Base-by-base conservation (phyloP, 2,113 vertebrate species). In the Sinosuthora webbiana region DNA sequence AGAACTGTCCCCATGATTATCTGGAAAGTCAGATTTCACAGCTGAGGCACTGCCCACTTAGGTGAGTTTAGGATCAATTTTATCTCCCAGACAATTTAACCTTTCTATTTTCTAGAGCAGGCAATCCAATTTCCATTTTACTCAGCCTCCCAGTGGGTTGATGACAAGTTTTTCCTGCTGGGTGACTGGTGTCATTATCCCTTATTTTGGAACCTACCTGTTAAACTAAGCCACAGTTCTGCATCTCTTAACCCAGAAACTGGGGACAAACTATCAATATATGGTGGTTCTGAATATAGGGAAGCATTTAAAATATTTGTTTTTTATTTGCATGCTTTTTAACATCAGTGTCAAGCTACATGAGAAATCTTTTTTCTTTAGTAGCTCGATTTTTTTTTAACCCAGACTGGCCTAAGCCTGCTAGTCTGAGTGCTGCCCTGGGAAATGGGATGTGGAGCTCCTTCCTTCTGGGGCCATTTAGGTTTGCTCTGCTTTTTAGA, bases 61-160 rank as follows among this genome's bases (percentile, higher is more conserved):
- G 47, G 56, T 45, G 90, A 93, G 77, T 90, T 95, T 95, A 85
- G 85, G 81, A 83, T 56, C n/a, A 45, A 18, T 73, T 91, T 94
- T 75, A 67, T 91, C 91, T 95, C 70, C 47, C 63, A 41, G 85
- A 60, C 47, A 71, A 64, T 90, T 94, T 96, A 89, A 90, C 82
- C 94, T 93, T 52, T 89, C 69, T 47, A 3, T 78, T 88, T 95
- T 92, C 87, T 39, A 70, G 60, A 31, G 45, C 50, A 59, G 83
- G 33, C 49, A 42, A 27, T 80, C 84, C 74, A 41, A 31, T 93
- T 95, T 76, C 69, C 55, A 78, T 83, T 87, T 59, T 80, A 50
- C 50, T 60, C 55, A 23, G 8, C 62, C 56, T 76, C 4, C 3
- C 88, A 23, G 10, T 62, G 21, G 70, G 64, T 79, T 89, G 68